These are phyloP conservation scores for Nymphalis io DNA, from an alignment of 1,140 invertebrate species.

Conservation along the genomic window DNA sequence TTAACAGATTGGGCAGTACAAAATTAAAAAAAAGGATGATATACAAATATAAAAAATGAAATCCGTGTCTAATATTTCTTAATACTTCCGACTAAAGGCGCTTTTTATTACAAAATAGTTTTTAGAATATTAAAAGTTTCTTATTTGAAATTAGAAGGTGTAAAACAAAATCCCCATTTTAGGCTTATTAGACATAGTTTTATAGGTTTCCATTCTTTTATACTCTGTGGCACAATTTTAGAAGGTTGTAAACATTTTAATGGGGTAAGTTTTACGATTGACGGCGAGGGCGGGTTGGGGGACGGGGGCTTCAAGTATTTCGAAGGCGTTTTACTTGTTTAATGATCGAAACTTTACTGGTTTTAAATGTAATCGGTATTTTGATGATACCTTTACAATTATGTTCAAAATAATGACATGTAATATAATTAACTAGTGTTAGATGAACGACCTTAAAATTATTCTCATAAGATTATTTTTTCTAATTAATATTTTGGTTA, in stretches of 20 bases:
- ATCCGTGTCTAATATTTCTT: too few species aligned
- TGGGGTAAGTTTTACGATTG: constrained; percentile 68
- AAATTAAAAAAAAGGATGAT: too few species aligned
- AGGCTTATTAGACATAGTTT: constrained; percentile 24
- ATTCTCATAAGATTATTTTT: neutral
- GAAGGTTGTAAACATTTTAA: constrained; percentile 67
- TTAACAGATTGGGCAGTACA: too few species aligned
- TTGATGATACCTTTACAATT: constrained; percentile 16
- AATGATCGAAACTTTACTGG: constrained; percentile 41
- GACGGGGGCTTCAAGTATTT: constrained; percentile 19
- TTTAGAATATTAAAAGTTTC: too few species aligned
- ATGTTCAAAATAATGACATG: neutral
- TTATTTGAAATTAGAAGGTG: neutral
- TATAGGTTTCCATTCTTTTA: constrained; percentile 10
- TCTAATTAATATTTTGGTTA: neutral
- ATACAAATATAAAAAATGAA: too few species aligned
- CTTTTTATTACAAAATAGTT: too few species aligned
- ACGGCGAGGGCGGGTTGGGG: constrained; percentile 32
- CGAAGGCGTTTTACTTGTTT: constrained; percentile 37
- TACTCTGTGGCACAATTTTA: constrained; percentile 52
- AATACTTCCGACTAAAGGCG: too few species aligned
- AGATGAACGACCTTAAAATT: neutral
- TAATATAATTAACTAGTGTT: constrained; percentile 2
- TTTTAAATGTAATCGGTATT: constrained; percentile 31
- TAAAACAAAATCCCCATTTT: constrained; percentile 33